A percentile compares a stretch with the other conserved stretches of the same genome.
Evolutionary conservation across 2,797 vertebrate genomes (phyloP).

Genomic region (Parauchenoglanis punctatus): DNA sequence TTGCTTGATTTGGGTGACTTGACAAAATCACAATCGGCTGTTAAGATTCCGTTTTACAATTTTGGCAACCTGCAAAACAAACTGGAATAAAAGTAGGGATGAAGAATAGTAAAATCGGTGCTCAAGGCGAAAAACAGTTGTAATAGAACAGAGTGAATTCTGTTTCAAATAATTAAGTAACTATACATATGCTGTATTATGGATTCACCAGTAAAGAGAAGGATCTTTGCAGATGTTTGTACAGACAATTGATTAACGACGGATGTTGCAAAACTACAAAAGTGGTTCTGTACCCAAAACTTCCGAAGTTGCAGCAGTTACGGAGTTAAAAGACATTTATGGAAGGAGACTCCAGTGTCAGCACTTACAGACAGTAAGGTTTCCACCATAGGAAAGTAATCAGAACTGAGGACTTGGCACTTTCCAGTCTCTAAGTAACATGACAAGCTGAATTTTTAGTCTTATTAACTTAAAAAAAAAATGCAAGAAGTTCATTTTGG

Average conservation of each 20-base stretch:
- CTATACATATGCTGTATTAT: not conserved
- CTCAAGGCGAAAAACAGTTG: not conserved
- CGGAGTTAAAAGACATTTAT: not conserved
- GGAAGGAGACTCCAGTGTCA: not conserved
- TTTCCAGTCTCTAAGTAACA: not conserved
- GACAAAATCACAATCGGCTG: not conserved
- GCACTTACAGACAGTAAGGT: not conserved
- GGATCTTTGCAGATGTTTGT: not conserved
- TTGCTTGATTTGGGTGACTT: not conserved
- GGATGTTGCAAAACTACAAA: not conserved
- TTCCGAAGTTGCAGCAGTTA: not conserved
- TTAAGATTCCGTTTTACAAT: not conserved
- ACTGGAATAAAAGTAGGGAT: not conserved
- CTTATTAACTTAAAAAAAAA: not conserved
- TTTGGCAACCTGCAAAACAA: not conserved
- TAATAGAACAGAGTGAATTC: too few relatives aligned
- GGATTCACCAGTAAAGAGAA: not conserved
- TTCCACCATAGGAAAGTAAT: not conserved
- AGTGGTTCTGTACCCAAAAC: not conserved
- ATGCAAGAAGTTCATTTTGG: too few relatives aligned
- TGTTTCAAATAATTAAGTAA: not conserved
- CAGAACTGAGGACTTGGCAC: not conserved
- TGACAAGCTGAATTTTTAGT: not conserved
- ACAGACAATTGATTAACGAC: not conserved
- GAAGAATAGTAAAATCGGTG: not conserved